phyloP scores from a whole-genome alignment of 2,113 vertebrate species.

The Narcine bancroftii region DNA sequence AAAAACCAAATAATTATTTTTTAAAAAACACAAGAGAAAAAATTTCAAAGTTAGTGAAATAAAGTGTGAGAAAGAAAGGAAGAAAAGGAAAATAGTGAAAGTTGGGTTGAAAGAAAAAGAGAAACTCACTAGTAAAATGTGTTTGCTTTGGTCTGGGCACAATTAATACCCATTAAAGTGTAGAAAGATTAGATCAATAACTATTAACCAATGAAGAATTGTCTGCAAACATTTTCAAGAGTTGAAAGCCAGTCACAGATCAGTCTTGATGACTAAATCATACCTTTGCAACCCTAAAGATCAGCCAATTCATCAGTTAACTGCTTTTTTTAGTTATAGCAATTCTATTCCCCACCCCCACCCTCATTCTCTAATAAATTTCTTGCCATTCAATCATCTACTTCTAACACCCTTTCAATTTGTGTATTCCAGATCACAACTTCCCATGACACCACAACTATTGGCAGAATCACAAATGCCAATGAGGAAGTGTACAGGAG shows the following conservation, averaged over 20 bases:
- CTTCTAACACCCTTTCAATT: too few relatives aligned
- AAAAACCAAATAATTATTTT: background rate
- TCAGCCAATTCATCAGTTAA: too few relatives aligned
- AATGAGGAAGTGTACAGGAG: too few relatives aligned
- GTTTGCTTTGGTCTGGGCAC: background rate
- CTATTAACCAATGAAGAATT: background rate
- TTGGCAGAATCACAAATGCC: too few relatives aligned
- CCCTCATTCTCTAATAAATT: too few relatives aligned
- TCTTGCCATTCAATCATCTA: too few relatives aligned
- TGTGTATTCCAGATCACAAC: too few relatives aligned
- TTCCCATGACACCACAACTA: too few relatives aligned
- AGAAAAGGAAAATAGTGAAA: background rate
- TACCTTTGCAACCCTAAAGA: too few relatives aligned
- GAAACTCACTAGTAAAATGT: background rate
- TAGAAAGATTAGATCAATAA: background rate
- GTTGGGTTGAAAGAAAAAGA: background rate
- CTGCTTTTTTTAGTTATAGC: too few relatives aligned
- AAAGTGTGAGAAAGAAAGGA: too few relatives aligned
- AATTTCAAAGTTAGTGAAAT: background rate
- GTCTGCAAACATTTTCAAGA: background rate
- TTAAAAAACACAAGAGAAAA: background rate
- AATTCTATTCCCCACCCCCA: too few relatives aligned
- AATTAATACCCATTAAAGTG: background rate
- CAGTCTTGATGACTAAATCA: background rate
- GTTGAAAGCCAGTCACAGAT: background rate